Evolutionary conservation across 1,140 invertebrate species (phyloP), one percentile per base, ranked within the genome.

Genomic region (Sycophila sp.): DNA sequence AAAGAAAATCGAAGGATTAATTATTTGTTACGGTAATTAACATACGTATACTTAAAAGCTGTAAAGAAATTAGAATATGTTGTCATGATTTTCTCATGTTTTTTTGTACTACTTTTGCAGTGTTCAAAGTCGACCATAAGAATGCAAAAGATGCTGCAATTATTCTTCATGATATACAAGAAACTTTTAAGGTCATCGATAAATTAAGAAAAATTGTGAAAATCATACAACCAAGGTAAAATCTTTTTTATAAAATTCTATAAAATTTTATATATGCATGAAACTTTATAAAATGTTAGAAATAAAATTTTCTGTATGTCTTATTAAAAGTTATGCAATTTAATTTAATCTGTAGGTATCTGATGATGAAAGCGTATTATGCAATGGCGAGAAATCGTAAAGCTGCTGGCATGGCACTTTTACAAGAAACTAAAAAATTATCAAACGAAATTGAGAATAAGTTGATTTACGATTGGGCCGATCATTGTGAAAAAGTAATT

Each of bases 1-100:
- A 22, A 86, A 83, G 26, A 79, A 77, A 69, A 68, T 86, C 2
- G 83, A 86, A 56, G 80, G 77, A 2, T 67, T 84, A 10, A 60
- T 85, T 1, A 82, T 86, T 58, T 74, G 73, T 47, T 84, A 84
- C 22, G 83, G 83, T 85, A n/a, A n/a, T n/a, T n/a, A n/a, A n/a
- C n/a, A n/a, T n/a, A 78, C 60, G 22, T 26, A 42, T 28, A 40
- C 3, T 62, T 34, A 6, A 42, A 42, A 10, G 17, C 6, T 56
- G 32, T n/a, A n/a, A n/a, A n/a, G 17, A 55, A 17, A 55, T 32
- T 28, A 15, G 3, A 26, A 15, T 53, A 13, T 53, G 8, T 5
- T n/a, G 3, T 56, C 4, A 56, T 36, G 22, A 56, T 34, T 56
- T 45, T 60, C 8, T 42, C 5, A 10, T 45, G n/a, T n/a, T n/a